phyloP scores from a whole-genome alignment of 1,140 invertebrate species.

The Lycorma delicatula region DNA sequence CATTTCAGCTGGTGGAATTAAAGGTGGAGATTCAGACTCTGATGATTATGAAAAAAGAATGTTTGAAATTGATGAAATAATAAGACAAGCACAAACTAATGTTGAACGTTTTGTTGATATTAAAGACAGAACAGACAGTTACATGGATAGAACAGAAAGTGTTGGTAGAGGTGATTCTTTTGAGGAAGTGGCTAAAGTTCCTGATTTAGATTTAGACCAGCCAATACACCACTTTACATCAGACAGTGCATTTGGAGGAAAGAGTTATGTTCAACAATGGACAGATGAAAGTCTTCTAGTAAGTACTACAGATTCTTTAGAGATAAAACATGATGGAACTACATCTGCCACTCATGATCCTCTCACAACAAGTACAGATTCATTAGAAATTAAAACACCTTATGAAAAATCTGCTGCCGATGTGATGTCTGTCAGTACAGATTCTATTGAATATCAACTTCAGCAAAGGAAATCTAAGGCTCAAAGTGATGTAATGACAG shows the following conservation, averaged over 20 bases:
- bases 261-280: conserved; percentile 27
- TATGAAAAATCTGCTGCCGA: conserved; percentile 31
- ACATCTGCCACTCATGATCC: conserved; percentile 17
- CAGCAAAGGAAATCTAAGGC: conserved; percentile 25
- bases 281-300: conserved; percentile 33
- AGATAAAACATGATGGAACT: conserved; percentile 28
- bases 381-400: conserved; percentile 45
- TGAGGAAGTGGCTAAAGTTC: conserved; percentile 42
- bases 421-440: conserved; percentile 51
- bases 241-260: conserved; percentile 21
- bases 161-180: conserved; percentile 41
- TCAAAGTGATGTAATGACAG: conserved; percentile 35
- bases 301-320: conserved; percentile 39
- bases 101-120: conserved; percentile 48
- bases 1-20: conserved; percentile 47
- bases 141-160: conserved; percentile 38
- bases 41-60: conserved; percentile 62
- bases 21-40: conserved; percentile 39
- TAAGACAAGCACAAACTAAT: conserved; percentile 57
- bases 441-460: conserved; percentile 50
- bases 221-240: conserved; percentile 25
- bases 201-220: conserved; percentile 41
- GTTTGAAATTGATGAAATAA: conserved; percentile 66
- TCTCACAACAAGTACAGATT: conserved; percentile 45
- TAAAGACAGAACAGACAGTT: conserved; percentile 16